These are phyloP conservation scores for Rutilus rutilus DNA, from an alignment of 2,113 vertebrate species.

Conservation along the genomic window DNA sequence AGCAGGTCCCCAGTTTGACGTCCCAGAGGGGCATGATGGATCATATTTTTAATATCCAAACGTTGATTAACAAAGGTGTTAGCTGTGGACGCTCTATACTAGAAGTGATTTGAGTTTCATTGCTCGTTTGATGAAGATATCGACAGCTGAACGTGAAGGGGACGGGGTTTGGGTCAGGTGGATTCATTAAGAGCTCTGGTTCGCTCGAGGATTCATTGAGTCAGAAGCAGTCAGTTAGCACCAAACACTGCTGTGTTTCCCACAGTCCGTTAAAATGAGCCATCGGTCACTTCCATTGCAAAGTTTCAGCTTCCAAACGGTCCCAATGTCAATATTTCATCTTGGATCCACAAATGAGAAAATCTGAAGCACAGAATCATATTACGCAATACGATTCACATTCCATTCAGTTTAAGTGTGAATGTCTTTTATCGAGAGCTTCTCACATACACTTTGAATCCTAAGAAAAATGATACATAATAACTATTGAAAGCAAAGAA, in stretches of 20 bases:
- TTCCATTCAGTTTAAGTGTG: background rate
- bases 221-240: slow-evolving; percentile 10
- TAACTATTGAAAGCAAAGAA: slow-evolving; percentile 61
- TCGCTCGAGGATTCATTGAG: background rate
- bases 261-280: slow-evolving; percentile 21
- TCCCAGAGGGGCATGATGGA: slow-evolving; percentile 43
- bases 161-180: slow-evolving; percentile 58
- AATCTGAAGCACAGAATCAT: too few species aligned
- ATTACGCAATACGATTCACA: background rate
- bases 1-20: slow-evolving; percentile 65
- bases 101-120: slow-evolving; percentile 75
- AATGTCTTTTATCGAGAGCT: slow-evolving; percentile 25
- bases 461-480: slow-evolving; percentile 66
- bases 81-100: slow-evolving; percentile 74
- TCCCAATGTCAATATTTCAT: background rate
- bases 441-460: slow-evolving; percentile 27
- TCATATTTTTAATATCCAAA: slow-evolving; percentile 78
- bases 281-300: slow-evolving; percentile 1
- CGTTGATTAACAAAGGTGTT: slow-evolving; percentile 74
- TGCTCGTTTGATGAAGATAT: slow-evolving; percentile 65
- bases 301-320: background rate
- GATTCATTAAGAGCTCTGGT: background rate
- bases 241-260: slow-evolving; percentile 26
- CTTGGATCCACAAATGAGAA: background rate
- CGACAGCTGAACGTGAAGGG: slow-evolving; percentile 67